Evolutionary conservation across 2,888 invertebrate genomes (phyloP).

Genomic region (Portevinia maculata): DNA sequence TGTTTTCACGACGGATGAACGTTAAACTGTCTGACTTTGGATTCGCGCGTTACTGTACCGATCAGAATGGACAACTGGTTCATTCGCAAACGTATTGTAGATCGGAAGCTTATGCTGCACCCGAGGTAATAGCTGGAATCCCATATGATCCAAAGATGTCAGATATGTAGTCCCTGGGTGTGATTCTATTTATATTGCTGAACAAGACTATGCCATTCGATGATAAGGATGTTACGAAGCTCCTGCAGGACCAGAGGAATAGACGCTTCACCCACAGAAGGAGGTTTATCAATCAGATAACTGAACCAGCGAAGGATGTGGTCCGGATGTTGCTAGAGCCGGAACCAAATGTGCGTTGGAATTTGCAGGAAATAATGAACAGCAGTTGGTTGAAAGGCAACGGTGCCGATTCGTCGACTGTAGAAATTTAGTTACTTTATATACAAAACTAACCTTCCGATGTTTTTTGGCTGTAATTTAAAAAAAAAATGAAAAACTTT

Average conservation of each 20-base stretch:
- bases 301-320: conserved; percentile 89
- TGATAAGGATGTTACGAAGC: conserved; percentile 91
- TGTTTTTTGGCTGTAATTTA: too few species aligned
- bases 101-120: conserved; percentile 98
- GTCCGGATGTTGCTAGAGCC: conserved; percentile 93
- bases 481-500: too few species aligned
- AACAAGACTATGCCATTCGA: conserved; percentile 97
- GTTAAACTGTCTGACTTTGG: conserved; percentile 97
- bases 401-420: conserved; percentile 42
- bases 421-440: too few species aligned
- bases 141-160: conserved; percentile 94
- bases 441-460: too few species aligned
- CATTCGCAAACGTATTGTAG: conserved; percentile 97
- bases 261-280: conserved; percentile 91
- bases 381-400: conserved; percentile 87
- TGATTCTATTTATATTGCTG: conserved; percentile 96
- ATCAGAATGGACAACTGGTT: conserved; percentile 88
- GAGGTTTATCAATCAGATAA: conserved; percentile 87
- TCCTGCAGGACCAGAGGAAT: conserved; percentile 92
- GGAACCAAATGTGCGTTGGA: conserved; percentile 90
- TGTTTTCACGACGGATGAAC: conserved; percentile 92
- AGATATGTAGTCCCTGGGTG: conserved; percentile 96
- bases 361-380: conserved; percentile 88
- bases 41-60: conserved; percentile 92
- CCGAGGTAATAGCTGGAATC: conserved; percentile 95